Base-by-base conservation (phyloP, 2,888 invertebrate species). In the Sminthurides aquaticus region DNA sequence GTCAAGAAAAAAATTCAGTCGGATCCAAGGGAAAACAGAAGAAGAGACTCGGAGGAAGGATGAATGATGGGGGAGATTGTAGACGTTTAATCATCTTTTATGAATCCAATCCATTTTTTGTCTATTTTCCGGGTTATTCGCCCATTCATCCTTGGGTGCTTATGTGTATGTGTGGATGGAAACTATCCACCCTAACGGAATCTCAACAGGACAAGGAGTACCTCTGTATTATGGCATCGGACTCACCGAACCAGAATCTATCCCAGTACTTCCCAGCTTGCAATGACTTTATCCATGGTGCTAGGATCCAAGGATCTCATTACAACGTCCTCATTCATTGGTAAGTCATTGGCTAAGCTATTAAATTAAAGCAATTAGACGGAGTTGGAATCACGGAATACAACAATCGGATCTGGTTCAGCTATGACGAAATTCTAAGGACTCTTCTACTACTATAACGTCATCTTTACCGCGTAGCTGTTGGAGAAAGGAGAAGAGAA, bases 271-370 rank as follows among this genome's bases (percentile, higher is more conserved):
- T 97, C 81, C 85, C 91, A 55, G 81, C 91, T 71, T 94, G 93
- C 81, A 96, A 94, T 82, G 95, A 97, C 79, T 97, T 97, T 79
- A 96, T 97, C 75, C 97, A 97, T 79, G 88, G 88, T 0, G 95
- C 95, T 1, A 84, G 97, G 43, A 82, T 93, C 27, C 83, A 90
- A 64, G 91, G 92, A 67, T 64, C 64, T 8, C 64, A 64, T n/a
- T 95, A 96, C 59, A 89, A 89, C 78, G 92, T 92, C 52, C 85
- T 97, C 27, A 92, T 97, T 75, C 97, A 97, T 79, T 97, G 97
- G 92, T 92, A 80, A 84, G 79, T 73, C 22, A 18, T 43, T n/a
- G n/a, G n/a, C 3, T 15, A 8, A 26, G n/a, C n/a, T n/a, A n/a
- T n/a, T n/a, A n/a, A n/a, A n/a, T n/a, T n/a, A n/a, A n/a, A n/a